Percentiles rank a stretch among this genome's conserved stretches.
These are phyloP conservation scores for Sciaenops ocellatus DNA, from an alignment of 2,797 vertebrate genomes.

Conservation along the genomic window DNA sequence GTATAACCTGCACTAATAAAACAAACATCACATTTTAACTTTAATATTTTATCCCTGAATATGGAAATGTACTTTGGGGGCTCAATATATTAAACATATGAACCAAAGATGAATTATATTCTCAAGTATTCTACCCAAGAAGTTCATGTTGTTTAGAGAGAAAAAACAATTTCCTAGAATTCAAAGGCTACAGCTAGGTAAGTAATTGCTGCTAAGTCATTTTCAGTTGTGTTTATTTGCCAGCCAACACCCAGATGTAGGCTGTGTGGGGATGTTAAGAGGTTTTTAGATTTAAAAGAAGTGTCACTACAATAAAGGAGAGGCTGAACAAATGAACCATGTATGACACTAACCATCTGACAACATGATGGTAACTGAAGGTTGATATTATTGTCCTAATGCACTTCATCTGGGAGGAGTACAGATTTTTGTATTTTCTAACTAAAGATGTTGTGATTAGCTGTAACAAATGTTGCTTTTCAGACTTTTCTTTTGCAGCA, in stretches of 20 bases:
- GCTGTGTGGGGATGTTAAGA: conserved; percentile 45
- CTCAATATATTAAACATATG: conserved; percentile 1
- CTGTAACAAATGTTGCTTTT: neutral
- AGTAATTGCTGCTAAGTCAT: conserved; percentile 34
- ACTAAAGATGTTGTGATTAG: neutral
- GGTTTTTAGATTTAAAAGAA: conserved; percentile 37
- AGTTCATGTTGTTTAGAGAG: conserved; percentile 5
- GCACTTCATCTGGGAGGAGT: neutral
- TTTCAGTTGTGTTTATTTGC: conserved; percentile 52
- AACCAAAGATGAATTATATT: conserved; percentile 10
- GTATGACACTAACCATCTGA: no score
- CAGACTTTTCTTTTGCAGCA: conserved; percentile 14
- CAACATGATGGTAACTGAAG: conserved; percentile 1
- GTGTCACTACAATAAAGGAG: conserved; percentile 18
- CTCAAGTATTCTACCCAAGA: neutral
- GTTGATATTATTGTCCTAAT: neutral
- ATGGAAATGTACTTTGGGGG: conserved; percentile 3
- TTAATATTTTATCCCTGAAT: neutral
- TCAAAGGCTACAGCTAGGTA: conserved; percentile 9
- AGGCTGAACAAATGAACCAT: conserved; percentile 11
- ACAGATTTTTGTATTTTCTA: neutral
- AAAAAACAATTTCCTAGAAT: conserved; percentile 4
- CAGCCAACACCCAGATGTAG: conserved; percentile 53
- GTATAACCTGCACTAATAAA: conserved; percentile 3
- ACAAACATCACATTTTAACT: conserved; percentile 15